Percentiles rank a stretch among this genome's conserved stretches.
Conservation (phyloP, 2,113 vertebrate genomes). For the Lota lota region DNA sequence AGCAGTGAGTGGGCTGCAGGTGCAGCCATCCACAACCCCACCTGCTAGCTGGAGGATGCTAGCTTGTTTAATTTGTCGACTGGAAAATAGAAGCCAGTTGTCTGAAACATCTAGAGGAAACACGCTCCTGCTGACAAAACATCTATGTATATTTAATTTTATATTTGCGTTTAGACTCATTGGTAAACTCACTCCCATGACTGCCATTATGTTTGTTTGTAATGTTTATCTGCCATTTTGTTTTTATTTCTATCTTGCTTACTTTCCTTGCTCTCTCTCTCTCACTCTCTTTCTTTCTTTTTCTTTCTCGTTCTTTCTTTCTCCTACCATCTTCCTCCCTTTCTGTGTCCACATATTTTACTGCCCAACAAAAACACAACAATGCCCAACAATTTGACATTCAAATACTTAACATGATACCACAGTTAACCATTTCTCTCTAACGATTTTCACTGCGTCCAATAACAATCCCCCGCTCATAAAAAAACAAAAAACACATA, state of each 20-base stretch:
- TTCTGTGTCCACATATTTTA: neutral
- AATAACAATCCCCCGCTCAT: constrained; percentile 68
- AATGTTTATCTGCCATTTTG: no score
- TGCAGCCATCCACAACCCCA: constrained; percentile 16
- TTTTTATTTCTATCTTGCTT: no score
- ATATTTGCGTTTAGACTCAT: no score
- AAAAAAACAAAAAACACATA: constrained; percentile 58
- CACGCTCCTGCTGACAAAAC: neutral
- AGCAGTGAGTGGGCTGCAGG: neutral
- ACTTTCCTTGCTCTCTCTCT: no score
- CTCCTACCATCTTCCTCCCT: neutral
- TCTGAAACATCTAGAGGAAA: neutral
- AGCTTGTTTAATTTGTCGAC: no score
- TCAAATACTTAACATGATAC: constrained; percentile 67
- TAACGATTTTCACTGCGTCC: constrained; percentile 51
- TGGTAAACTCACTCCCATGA: no score
- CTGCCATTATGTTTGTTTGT: no score
- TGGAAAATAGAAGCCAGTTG: neutral
- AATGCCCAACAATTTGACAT: constrained; percentile 68
- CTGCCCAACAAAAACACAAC: constrained; percentile 33
- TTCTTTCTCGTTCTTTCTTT: constrained; percentile 3
- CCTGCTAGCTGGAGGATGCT: no score
- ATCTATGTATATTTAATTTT: neutral
- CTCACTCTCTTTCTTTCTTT: neutral
- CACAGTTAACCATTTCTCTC: constrained; percentile 55